Evolutionary conservation across 1,140 invertebrate genomes (phyloP).

Genomic region (Vanessa atalanta): DNA sequence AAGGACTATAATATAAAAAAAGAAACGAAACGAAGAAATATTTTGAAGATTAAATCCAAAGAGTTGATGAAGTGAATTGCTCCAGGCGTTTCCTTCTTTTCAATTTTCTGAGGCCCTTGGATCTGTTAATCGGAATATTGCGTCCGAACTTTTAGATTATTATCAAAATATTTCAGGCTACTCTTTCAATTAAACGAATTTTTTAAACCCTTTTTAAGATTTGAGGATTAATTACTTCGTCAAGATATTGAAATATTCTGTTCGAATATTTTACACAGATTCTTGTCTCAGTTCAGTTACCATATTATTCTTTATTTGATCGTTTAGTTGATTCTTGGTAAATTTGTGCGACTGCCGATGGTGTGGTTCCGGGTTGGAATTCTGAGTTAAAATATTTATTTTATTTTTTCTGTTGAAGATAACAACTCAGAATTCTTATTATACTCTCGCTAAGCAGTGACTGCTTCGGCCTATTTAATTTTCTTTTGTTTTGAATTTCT

Average conservation of each 20-base stretch:
- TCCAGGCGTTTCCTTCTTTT: constrained; percentile 51
- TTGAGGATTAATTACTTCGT: constrained; percentile 5
- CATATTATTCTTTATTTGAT: neutral
- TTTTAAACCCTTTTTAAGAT: constrained; percentile 6
- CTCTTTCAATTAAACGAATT: constrained; percentile 18
- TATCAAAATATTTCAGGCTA: constrained; percentile 25
- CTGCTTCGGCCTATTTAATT: no score
- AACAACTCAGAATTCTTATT: no score
- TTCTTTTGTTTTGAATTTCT: no score
- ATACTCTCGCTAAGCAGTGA: no score
- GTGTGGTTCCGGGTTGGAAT: no score
- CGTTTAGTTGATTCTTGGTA: neutral
- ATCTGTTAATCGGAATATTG: constrained; percentile 69
- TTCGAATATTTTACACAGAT: neutral
- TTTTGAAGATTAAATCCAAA: constrained; percentile 59
- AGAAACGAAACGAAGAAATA: constrained; percentile 24
- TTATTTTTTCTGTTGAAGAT: no score
- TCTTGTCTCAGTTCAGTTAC: neutral
- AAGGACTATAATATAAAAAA: constrained; percentile 19
- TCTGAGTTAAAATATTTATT: no score
- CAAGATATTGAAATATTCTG: constrained; percentile 2
- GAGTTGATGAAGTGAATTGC: constrained; percentile 64
- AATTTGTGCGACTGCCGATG: neutral
- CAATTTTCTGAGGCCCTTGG: constrained; percentile 53
- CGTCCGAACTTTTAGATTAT: constrained; percentile 50